These are phyloP conservation scores for Pandemis cinnamomeana DNA, from an alignment of 2,888 invertebrate species.

Conservation along the genomic window DNA sequence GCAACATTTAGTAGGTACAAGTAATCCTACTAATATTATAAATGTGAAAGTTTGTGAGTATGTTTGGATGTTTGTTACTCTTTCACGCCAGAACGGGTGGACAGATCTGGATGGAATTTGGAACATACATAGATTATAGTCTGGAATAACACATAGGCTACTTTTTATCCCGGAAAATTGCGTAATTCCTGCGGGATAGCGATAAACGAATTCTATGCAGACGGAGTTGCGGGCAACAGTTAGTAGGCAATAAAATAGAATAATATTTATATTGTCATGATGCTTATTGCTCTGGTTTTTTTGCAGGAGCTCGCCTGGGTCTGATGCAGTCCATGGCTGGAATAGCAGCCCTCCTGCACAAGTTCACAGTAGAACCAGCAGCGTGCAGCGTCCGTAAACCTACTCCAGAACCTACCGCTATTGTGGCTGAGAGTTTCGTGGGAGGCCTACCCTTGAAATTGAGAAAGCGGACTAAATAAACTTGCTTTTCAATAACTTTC, in stretches of 20 bases:
- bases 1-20: too few relatives aligned
- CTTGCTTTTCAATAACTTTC: background rate
- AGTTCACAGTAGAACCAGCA: slow-evolving; percentile 67
- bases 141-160: too few relatives aligned
- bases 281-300: background rate
- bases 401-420: slow-evolving; percentile 63
- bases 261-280: background rate
- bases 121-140: too few relatives aligned
- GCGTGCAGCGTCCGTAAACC: slow-evolving; percentile 58
- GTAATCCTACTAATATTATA: too few relatives aligned
- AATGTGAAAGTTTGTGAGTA: too few relatives aligned
- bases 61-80: too few relatives aligned
- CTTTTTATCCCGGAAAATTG: too few relatives aligned
- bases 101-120: too few relatives aligned
- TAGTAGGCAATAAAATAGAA: background rate
- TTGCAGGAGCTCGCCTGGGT: slow-evolving; percentile 71
- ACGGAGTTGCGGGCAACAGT: too few relatives aligned
- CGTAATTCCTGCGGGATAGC: too few relatives aligned
- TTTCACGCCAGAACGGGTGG: too few relatives aligned
- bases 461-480: slow-evolving; percentile 30
- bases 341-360: slow-evolving; percentile 63
- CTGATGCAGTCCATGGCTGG: slow-evolving; percentile 77
- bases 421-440: slow-evolving; percentile 66
- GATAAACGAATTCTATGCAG: too few relatives aligned
- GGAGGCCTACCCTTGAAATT: slow-evolving; percentile 67